Conservation (phyloP, 2,888 invertebrate genomes). For the Latheticus oryzae region DNA sequence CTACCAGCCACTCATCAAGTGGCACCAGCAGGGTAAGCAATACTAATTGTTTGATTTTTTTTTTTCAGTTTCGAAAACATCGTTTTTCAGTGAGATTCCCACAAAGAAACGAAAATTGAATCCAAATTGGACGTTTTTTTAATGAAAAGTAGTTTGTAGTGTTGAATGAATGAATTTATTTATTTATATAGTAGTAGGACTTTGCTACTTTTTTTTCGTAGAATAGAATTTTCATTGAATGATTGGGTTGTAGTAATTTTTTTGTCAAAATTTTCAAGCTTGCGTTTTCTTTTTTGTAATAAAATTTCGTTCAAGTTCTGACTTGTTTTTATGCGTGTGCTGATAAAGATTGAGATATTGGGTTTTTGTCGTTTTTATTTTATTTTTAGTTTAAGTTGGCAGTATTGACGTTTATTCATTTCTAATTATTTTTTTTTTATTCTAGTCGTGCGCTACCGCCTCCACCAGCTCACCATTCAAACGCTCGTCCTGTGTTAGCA, state of each 20-base stretch:
- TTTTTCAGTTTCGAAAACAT: conserved; percentile 29
- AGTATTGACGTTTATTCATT: no score
- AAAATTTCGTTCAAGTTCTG: conserved; percentile 35
- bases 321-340: no score
- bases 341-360: conserved; percentile 37
- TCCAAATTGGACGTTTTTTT: conserved; percentile 37
- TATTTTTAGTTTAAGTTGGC: no score
- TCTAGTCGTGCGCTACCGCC: conserved; percentile 76
- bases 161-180: conserved; percentile 12
- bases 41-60: neutral
- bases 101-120: conserved; percentile 51
- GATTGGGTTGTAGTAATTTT: no score
- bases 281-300: conserved; percentile 3
- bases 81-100: conserved; percentile 33
- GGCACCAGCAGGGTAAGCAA: conserved; percentile 65
- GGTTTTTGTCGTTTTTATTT: no score
- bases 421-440: conserved; percentile 49
- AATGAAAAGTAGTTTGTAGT: conserved; percentile 22
- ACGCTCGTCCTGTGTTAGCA: conserved; percentile 75
- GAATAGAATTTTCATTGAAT: no score
- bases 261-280: no score
- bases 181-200: conserved; percentile 2
- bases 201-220: conserved; percentile 9
- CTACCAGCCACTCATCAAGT: conserved; percentile 69
- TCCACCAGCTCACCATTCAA: conserved; percentile 86